These are phyloP conservation scores for Papilio aristodemus DNA, from an alignment of 1,140 invertebrate species.

Conservation along the genomic window DNA sequence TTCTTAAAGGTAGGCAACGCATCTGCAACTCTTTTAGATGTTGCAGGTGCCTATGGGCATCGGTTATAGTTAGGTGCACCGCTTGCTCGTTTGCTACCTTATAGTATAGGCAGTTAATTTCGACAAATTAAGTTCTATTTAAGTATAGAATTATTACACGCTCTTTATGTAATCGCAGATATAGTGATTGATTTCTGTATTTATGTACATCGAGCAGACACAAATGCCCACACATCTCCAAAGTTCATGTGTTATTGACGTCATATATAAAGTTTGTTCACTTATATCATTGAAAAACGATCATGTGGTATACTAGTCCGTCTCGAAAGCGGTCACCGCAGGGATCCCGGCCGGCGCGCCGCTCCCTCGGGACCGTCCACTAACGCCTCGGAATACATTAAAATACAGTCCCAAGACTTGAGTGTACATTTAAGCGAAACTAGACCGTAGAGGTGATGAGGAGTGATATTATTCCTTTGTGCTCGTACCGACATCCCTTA, in stretches of 20 bases:
- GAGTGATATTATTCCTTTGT: conserved; percentile 73
- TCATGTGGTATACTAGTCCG: conserved; percentile 5
- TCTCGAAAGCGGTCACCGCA: conserved; percentile 36
- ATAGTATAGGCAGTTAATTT: no score
- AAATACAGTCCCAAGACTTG: conserved; percentile 70
- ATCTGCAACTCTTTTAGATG: no score
- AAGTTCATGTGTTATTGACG: conserved; percentile 1
- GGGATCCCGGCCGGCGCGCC: conserved; percentile 43
- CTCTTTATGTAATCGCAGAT: no score
- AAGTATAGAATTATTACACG: no score
- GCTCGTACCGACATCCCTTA: conserved; percentile 63
- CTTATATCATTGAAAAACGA: conserved; percentile 36
- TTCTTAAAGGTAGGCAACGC: no score
- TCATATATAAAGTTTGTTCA: conserved; percentile 11
- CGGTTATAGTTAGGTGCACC: no score
- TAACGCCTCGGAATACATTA: conserved; percentile 71
- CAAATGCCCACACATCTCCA: neutral
- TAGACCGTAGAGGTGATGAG: conserved; percentile 62
- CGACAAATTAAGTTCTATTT: no score
- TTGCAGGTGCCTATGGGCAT: no score
- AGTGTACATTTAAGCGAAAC: conserved; percentile 63
- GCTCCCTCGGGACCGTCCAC: conserved; percentile 56
- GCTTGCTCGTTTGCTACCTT: no score
- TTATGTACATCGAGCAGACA: neutral
- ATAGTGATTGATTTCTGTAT: neutral